Evolutionary conservation across 2,888 invertebrate genomes (phyloP), one percentile per base, ranked within the genome.

Genomic region (Noctua comes): DNA sequence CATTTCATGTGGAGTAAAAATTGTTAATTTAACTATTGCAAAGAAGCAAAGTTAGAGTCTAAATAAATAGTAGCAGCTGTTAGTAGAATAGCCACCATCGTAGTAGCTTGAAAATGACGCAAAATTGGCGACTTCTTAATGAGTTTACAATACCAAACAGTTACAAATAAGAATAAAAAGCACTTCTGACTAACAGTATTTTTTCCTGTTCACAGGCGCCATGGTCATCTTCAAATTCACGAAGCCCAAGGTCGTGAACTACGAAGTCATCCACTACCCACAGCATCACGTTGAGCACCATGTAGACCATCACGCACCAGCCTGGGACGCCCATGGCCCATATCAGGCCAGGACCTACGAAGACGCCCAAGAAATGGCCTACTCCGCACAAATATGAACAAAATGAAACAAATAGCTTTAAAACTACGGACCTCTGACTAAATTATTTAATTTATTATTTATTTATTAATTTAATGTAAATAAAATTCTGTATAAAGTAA

Each of bases 211-310:
- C 18, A 31, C 92, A 97, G 97, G 97, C 86, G 98, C 98, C 79
- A 97, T 98, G 97, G 97, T 98, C 73, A 98, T 99, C 93, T 98
- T 98, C 97, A 98, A 98, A 95, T 97, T 98, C 93, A 98, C 98
- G 88, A 98, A 98, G 92, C 98, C 98, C 78, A 98, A 98, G 96
- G 98, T 98, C 90, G 98, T 98, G 86, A 98, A 98, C 95, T 98
- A 98, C 92, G 98, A 99, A 96, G 98, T 98, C 71, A 98, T 98
- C 88, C 98, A 98, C 94, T 98, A 98, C 92, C 98, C 98, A 54
- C 98, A 98, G 90, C 97, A 97, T 88, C 97, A 97, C 83, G 98
- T 98, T 76, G 98, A 98, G 83, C 98, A 98, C 79, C 97, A 97
- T 31, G 97, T 97, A 2, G 97, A 97, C 89, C 97, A 97, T 85